phyloP scores from a whole-genome alignment of 64 coral and sea anemone genomes.

The Dendronephthya gigantea region DNA sequence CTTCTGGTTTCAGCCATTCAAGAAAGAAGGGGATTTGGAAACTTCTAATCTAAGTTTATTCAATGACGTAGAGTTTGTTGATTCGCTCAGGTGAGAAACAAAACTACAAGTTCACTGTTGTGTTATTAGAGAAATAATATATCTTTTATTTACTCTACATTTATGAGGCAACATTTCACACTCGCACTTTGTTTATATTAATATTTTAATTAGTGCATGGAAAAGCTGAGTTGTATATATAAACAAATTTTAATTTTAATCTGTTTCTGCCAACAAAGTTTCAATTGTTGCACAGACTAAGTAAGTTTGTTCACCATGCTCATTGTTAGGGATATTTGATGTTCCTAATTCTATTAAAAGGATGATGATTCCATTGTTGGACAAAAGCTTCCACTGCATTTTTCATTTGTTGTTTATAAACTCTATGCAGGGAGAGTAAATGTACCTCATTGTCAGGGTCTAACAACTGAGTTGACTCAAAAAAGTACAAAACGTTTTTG shows the following conservation, averaged over 20 bases:
- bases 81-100: background rate
- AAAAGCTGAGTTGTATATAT: background rate
- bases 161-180: no score
- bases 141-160: no score
- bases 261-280: background rate
- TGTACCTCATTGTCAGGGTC: conserved; percentile 13
- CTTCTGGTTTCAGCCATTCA: background rate
- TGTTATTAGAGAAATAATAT: background rate
- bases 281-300: background rate
- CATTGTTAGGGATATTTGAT: background rate
- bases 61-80: background rate
- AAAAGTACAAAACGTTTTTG: background rate
- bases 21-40: background rate
- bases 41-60: background rate
- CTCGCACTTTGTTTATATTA: background rate
- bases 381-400: background rate
- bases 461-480: background rate
- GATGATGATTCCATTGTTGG: conserved; percentile 7
- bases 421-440: background rate
- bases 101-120: background rate
- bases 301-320: background rate
- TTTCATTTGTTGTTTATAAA: background rate
- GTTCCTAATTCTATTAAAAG: background rate
- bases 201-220: background rate
- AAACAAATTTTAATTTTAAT: background rate